Conservation (phyloP, 2,113 vertebrate genomes). For the Quiscalus mexicanus region DNA sequence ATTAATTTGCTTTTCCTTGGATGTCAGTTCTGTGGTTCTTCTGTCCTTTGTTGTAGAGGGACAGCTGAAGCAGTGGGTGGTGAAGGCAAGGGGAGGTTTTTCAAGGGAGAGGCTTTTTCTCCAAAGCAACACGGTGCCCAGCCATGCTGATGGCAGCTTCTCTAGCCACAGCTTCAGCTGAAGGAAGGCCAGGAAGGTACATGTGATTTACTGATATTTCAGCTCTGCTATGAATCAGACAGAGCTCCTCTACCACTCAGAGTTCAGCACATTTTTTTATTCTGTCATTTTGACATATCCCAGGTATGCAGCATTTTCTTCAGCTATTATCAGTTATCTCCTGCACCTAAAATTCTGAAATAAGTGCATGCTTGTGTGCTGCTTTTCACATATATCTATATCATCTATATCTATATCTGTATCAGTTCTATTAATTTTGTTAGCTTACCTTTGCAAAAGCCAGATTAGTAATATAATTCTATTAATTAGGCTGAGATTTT, state of each 20-base stretch:
- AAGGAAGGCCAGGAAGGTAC: not conserved
- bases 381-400: not conserved
- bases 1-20: not conserved
- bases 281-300: slow-evolving; percentile 34
- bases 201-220: not conserved
- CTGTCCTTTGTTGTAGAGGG: not conserved
- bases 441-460: not conserved
- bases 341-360: not conserved
- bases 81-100: not conserved
- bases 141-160: not conserved
- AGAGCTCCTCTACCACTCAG: not conserved
- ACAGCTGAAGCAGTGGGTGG: not conserved
- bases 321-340: not conserved
- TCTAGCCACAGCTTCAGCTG: not conserved
- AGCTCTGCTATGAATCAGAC: not conserved
- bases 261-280: not conserved
- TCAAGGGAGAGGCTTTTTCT: not conserved
- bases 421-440: not conserved
- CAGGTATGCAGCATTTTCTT: not conserved
- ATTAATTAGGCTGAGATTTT: not conserved
- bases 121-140: accelerated
- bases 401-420: not conserved
- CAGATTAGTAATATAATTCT: not conserved
- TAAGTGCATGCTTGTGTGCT: not conserved
- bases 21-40: not conserved